phyloP scores from a whole-genome alignment of 2,113 vertebrate species.

The Chauna torquata region DNA sequence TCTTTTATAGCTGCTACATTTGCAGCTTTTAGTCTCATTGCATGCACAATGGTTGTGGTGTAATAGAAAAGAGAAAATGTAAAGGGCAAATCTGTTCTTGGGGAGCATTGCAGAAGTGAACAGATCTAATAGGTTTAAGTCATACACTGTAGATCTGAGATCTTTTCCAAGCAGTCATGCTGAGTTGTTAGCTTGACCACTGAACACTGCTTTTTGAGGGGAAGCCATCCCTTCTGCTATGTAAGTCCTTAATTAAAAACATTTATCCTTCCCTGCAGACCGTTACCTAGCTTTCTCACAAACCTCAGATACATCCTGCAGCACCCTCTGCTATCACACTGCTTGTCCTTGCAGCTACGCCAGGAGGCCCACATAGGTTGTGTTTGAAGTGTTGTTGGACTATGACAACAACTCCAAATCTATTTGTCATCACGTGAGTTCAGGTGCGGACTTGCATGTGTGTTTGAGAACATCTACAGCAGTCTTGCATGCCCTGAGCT shows the following conservation, averaged over 20 bases:
- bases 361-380: neutral
- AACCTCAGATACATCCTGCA: neutral
- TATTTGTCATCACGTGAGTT: neutral
- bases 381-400: neutral
- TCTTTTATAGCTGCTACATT: neutral
- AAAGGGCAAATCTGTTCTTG: neutral
- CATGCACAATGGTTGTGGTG: neutral
- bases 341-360: accelerated
- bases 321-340: neutral
- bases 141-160: neutral
- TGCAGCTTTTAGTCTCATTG: neutral
- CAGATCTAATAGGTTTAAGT: neutral
- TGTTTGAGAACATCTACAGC: neutral
- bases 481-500: neutral
- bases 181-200: neutral
- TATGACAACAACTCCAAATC: neutral
- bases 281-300: neutral
- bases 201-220: neutral
- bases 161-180: neutral
- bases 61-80: neutral
- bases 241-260: neutral
- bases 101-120: neutral
- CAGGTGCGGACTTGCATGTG: neutral
- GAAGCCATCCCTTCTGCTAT: neutral
- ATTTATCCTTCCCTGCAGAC: neutral